Percentiles rank a stretch among this genome's conserved stretches.
phyloP scores from a whole-genome alignment of 2,888 invertebrate species.

The Hemistola chrysoprasaria region DNA sequence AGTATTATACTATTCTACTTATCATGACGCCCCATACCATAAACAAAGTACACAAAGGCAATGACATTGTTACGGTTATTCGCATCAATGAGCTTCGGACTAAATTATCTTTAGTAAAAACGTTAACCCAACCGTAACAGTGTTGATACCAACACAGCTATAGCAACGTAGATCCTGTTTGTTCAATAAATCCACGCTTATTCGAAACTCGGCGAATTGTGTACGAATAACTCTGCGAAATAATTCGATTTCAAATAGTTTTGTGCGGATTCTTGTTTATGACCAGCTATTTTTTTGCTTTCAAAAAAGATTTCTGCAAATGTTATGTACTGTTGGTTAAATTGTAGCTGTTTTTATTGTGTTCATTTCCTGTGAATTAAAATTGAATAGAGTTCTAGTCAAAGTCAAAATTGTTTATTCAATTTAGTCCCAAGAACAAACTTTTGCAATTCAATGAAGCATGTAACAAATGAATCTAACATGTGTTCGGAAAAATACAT shows the following conservation, averaged over 20 bases:
- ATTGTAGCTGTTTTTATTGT: too few relatives aligned
- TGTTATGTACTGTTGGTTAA: not conserved
- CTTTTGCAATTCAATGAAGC: too few relatives aligned
- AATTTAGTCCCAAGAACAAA: too few relatives aligned
- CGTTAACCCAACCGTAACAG: slow-evolving; percentile 60
- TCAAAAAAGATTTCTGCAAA: too few relatives aligned
- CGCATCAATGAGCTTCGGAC: slow-evolving; percentile 32
- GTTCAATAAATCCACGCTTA: slow-evolving; percentile 44
- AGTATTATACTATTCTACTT: too few relatives aligned
- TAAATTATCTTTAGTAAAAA: slow-evolving; percentile 37
- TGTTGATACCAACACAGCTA: slow-evolving; percentile 48
- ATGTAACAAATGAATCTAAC: too few relatives aligned
- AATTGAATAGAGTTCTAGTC: too few relatives aligned
- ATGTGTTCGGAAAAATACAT: too few relatives aligned
- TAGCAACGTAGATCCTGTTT: slow-evolving; percentile 42
- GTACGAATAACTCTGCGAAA: slow-evolving; percentile 1
- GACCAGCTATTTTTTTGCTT: slow-evolving; percentile 7
- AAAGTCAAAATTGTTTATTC: too few relatives aligned
- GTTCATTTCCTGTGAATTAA: too few relatives aligned
- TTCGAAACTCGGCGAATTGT: slow-evolving; percentile 9
- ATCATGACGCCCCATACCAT: slow-evolving; percentile 3
- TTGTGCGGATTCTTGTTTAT: slow-evolving; percentile 8
- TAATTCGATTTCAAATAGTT: not conserved
- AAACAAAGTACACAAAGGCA: slow-evolving; percentile 29
- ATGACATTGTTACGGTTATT: slow-evolving; percentile 30